These are phyloP conservation scores for Hoplodrina ambigua DNA, from an alignment of 2,888 invertebrate genomes.

Conservation along the genomic window DNA sequence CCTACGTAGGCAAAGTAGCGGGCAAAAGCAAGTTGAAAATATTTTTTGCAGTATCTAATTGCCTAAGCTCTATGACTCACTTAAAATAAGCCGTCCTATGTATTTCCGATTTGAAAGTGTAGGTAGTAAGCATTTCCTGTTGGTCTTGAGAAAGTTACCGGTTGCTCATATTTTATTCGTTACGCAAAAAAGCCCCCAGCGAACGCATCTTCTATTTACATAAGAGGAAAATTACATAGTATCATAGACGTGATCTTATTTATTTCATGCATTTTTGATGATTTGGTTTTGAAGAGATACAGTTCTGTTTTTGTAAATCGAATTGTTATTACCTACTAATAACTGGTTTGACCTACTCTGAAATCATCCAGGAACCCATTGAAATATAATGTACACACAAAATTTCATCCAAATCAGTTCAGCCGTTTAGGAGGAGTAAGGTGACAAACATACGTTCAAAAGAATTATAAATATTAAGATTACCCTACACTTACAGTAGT, in stretches of 20 bases:
- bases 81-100: background rate
- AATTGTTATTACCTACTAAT: too few relatives aligned
- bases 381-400: too few relatives aligned
- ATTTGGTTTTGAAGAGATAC: background rate
- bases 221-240: conserved; percentile 36
- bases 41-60: background rate
- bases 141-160: conserved; percentile 28
- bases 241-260: conserved; percentile 30
- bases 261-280: conserved; percentile 15
- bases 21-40: too few relatives aligned
- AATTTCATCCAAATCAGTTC: too few relatives aligned
- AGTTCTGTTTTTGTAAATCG: background rate
- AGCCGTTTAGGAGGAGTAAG: too few relatives aligned
- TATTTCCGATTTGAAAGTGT: conserved; percentile 19
- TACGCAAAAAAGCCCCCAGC: conserved; percentile 24
- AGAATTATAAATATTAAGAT: too few relatives aligned
- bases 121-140: conserved; percentile 1
- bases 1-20: too few relatives aligned
- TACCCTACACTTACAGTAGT: too few relatives aligned
- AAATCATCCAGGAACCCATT: too few relatives aligned
- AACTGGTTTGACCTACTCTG: too few relatives aligned
- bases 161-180: conserved; percentile 28
- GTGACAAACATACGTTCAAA: too few relatives aligned
- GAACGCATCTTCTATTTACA: conserved; percentile 29
- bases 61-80: background rate